Evolutionary conservation across 2,113 vertebrate species (phyloP).

Genomic region (Tympanuchus pallidicinctus): DNA sequence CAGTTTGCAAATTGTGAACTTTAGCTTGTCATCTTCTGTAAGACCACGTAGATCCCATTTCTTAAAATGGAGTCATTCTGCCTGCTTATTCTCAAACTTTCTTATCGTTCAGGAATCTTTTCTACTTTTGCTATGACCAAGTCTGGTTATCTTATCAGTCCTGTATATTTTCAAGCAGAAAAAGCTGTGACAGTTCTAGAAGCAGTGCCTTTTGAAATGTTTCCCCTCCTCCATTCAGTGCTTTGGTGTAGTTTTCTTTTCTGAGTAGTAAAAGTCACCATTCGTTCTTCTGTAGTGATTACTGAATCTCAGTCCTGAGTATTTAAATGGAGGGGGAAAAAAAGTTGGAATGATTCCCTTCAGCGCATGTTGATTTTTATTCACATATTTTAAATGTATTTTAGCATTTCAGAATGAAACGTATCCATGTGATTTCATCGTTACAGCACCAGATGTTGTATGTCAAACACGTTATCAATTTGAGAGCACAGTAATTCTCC

Average conservation of each 20-base stretch:
- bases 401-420: too few relatives aligned
- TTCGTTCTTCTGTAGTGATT: not conserved
- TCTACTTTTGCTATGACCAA: not conserved
- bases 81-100: not conserved
- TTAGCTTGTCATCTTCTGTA: not conserved
- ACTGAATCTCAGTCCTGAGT: not conserved
- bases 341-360: not conserved
- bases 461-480: too few relatives aligned
- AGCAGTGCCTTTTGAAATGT: not conserved
- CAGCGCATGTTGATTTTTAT: not conserved
- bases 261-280: not conserved
- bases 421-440: too few relatives aligned
- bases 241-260: not conserved
- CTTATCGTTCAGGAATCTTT: not conserved
- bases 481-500: too few relatives aligned
- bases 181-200: not conserved
- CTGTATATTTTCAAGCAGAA: not conserved
- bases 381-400: not conserved
- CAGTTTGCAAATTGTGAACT: not conserved
- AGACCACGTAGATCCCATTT: accelerated
- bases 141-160: not conserved
- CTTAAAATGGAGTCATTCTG: not conserved
- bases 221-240: not conserved
- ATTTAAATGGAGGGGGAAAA: not conserved
- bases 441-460: too few relatives aligned